Conservation (phyloP, 2,797 vertebrate genomes). For the Notolabrus celidotus region DNA sequence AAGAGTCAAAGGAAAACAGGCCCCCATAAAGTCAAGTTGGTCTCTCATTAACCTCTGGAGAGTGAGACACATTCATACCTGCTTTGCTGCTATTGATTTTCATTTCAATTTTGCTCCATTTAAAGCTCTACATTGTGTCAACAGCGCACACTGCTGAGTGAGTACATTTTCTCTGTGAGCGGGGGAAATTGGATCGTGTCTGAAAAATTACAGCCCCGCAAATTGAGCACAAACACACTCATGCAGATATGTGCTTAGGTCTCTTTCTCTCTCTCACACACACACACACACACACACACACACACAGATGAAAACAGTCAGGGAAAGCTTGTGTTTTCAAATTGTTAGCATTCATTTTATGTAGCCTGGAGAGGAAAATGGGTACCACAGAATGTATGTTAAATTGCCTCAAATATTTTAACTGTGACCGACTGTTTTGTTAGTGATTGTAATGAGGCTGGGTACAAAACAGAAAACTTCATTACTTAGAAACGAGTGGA, state of each 20-base stretch:
- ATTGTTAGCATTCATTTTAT: conserved; percentile 5
- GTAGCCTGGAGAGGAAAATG: neutral
- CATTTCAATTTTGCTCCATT: conserved; percentile 58
- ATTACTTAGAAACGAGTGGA: conserved; percentile 22
- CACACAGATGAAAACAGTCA: conserved; percentile 10
- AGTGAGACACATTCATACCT: conserved; percentile 15
- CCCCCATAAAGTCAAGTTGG: neutral
- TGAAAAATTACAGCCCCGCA: conserved; percentile 55
- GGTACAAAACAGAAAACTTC: neutral
- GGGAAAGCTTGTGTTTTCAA: conserved; percentile 4
- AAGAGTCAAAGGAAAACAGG: conserved; percentile 4
- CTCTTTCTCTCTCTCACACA: conserved; percentile 11
- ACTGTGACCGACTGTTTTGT: conserved; percentile 12
- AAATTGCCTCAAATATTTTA: conserved; percentile 15
- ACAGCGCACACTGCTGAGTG: conserved; percentile 51
- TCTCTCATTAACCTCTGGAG: conserved; percentile 13
- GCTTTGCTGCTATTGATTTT: conserved; percentile 63
- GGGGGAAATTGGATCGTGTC: conserved; percentile 58
- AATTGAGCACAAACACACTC: conserved; percentile 49
- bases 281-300: conserved; percentile 7
- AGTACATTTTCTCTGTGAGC: conserved; percentile 30
- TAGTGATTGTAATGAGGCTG: conserved; percentile 12
- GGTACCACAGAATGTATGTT: conserved; percentile 1
- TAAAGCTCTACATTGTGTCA: conserved; percentile 45
- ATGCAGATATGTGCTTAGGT: conserved; percentile 12